These are phyloP conservation scores for Cheilosia grossa DNA, from an alignment of 2,888 invertebrate species.

Conservation along the genomic window DNA sequence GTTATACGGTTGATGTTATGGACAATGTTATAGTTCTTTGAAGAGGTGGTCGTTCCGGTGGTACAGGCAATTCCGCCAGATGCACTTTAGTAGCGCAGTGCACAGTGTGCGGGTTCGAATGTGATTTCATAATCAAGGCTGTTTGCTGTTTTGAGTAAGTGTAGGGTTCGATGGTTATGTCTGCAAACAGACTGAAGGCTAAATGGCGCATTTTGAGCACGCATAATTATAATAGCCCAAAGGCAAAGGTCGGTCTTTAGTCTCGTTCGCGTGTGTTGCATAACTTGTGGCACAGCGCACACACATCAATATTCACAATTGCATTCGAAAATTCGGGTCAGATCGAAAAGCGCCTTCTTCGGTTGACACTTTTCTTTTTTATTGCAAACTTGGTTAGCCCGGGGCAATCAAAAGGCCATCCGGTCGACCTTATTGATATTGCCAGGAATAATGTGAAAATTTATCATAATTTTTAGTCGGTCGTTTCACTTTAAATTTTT, in stretches of 20 bases:
- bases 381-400: not conserved
- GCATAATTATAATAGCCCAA: too few species aligned
- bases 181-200: not conserved
- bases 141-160: not conserved
- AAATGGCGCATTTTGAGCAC: too few species aligned
- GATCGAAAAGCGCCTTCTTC: too few species aligned
- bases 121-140: not conserved
- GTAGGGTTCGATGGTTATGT: not conserved
- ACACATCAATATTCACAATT: too few species aligned
- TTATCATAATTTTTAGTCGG: not conserved
- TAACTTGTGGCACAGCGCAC: too few species aligned
- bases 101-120: not conserved
- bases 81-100: not conserved
- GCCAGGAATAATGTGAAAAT: conserved; percentile 7
- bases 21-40: conserved; percentile 52
- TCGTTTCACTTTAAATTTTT: conserved; percentile 11
- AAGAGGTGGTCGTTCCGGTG: conserved; percentile 13
- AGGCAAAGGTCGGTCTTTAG: too few species aligned
- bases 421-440: not conserved
- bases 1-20: conserved; percentile 42
- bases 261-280: too few species aligned
- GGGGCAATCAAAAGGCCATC: conserved; percentile 2
- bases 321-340: too few species aligned
- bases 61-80: conserved; percentile 1
- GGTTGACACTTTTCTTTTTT: too few species aligned